phyloP scores from a whole-genome alignment of 2,888 invertebrate species.

The Slavum lentiscoides region DNA sequence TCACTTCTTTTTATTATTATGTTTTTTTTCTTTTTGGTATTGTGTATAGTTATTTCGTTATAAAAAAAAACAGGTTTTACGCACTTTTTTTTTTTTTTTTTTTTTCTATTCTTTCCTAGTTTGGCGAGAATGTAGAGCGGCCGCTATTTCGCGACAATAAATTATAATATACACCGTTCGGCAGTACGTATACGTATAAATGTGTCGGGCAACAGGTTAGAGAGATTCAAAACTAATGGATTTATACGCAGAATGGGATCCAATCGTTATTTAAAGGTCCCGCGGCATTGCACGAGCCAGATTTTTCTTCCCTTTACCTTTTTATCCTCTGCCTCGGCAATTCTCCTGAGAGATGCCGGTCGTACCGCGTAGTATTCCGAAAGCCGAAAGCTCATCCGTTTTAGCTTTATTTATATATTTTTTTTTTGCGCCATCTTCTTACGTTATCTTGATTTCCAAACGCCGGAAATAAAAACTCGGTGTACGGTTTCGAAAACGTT shows the following conservation, averaged over 20 bases:
- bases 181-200: constrained; percentile 16
- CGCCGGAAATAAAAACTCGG: not conserved
- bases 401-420: not conserved
- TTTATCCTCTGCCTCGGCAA: constrained; percentile 23
- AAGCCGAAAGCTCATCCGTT: constrained; percentile 34
- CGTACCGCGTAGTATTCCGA: not conserved
- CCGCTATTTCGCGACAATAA: constrained; percentile 6
- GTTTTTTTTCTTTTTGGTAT: not conserved
- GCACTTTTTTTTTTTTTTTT: not conserved
- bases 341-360: constrained; percentile 30
- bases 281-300: constrained; percentile 10
- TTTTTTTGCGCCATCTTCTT: constrained; percentile 11
- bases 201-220: constrained; percentile 42
- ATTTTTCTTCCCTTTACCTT: constrained; percentile 40
- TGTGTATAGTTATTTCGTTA: not conserved
- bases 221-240: constrained; percentile 50
- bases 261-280: constrained; percentile 47
- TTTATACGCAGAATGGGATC: constrained; percentile 36
- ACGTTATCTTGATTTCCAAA: not conserved
- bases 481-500: not conserved
- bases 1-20: not conserved
- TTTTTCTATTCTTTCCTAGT: not conserved
- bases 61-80: not conserved
- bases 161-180: too few species aligned
- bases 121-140: not conserved